These are phyloP conservation scores for Xiphophorus birchmanni DNA, from an alignment of 2,797 vertebrate species.

Conservation along the genomic window DNA sequence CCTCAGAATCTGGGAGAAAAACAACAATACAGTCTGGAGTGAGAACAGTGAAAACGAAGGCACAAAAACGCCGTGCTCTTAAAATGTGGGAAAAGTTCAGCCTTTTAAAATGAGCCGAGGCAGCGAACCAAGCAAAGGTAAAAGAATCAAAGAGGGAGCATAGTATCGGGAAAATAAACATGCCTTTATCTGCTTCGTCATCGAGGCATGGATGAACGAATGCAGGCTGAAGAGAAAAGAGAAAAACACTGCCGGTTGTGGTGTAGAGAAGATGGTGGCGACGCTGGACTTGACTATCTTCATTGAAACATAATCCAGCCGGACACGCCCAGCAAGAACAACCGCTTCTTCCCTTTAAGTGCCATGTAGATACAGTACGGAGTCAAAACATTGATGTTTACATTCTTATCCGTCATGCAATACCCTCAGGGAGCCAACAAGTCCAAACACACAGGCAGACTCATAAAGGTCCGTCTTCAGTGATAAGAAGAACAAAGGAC, in stretches of 20 bases:
- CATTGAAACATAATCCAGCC: conserved; percentile 1
- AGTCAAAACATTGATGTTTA: conserved; percentile 22
- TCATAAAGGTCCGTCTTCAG: conserved; percentile 4
- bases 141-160: conserved; percentile 20
- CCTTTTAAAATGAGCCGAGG: conserved; percentile 45
- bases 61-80: conserved; percentile 45
- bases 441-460: conserved; percentile 7
- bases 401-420: conserved; percentile 13
- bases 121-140: conserved; percentile 33
- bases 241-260: conserved; percentile 7
- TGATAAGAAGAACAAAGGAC: conserved; percentile 21
- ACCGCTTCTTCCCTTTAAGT: neutral
- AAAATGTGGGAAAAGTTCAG: conserved; percentile 65
- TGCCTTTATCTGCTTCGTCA: conserved; percentile 40
- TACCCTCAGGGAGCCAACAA: conserved; percentile 15
- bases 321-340: neutral
- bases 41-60: conserved; percentile 46
- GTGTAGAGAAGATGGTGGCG: neutral
- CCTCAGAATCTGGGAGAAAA: conserved; percentile 57
- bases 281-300: neutral
- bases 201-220: conserved; percentile 16
- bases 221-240: conserved; percentile 7
- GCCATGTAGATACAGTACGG: neutral
- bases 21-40: conserved; percentile 61
- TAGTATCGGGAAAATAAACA: conserved; percentile 51